phyloP scores from a whole-genome alignment of 2,113 vertebrate genomes.

The Cepphus grylle region DNA sequence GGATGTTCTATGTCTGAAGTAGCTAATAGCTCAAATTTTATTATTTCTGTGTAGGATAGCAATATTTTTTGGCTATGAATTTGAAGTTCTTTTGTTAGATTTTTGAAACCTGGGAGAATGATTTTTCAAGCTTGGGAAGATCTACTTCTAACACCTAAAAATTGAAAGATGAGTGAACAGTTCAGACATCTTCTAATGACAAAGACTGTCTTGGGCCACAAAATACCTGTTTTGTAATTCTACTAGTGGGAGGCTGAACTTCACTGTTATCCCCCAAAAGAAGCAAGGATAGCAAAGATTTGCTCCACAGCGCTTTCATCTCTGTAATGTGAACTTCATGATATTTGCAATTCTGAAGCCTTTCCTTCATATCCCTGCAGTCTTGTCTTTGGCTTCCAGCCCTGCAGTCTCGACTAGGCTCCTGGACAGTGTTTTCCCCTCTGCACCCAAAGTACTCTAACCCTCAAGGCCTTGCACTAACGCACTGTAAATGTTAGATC shows the following conservation, averaged over 20 bases:
- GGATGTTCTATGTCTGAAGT: background rate
- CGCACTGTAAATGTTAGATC: background rate
- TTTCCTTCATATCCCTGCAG: background rate
- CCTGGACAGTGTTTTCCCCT: background rate
- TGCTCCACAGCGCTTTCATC: background rate
- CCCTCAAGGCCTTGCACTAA: background rate
- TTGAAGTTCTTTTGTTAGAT: background rate
- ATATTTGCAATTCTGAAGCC: background rate
- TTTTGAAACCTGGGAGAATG: background rate
- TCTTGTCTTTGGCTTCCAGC: background rate
- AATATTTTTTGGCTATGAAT: background rate
- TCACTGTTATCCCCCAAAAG: background rate
- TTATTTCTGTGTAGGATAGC: background rate
- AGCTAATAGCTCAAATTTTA: background rate
- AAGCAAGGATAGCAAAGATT: background rate
- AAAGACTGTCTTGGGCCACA: background rate
- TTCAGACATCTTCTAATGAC: background rate
- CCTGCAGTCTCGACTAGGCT: background rate
- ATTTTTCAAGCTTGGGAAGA: background rate
- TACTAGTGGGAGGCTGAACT: background rate
- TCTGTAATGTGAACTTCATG: background rate
- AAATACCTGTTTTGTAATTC: background rate
- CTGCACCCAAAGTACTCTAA: background rate
- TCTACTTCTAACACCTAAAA: background rate
- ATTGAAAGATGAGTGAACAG: background rate